These are phyloP conservation scores for Stomatorhinus ivindoensis DNA, from an alignment of 2,113 vertebrate species.

Conservation along the genomic window DNA sequence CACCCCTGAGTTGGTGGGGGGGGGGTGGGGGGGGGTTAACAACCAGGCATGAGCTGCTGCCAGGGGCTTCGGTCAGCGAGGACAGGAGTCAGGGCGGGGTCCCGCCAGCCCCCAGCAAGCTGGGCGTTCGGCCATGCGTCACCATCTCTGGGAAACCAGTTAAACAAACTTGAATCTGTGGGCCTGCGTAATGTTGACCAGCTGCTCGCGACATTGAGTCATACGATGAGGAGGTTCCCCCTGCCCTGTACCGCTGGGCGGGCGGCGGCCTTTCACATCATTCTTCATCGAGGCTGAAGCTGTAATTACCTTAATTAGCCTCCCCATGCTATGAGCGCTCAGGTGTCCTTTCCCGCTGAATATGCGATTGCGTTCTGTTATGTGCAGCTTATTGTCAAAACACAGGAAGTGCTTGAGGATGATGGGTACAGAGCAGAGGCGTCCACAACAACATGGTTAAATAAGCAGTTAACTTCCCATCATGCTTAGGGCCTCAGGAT, in stretches of 20 bases:
- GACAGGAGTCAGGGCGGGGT: not conserved
- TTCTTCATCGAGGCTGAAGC: not conserved
- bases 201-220: not conserved
- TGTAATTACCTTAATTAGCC: constrained; percentile 1
- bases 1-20: not conserved
- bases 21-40: not conserved
- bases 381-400: not conserved
- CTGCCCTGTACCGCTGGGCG: not conserved
- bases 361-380: not conserved
- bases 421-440: not conserved
- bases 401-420: not conserved
- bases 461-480: not conserved
- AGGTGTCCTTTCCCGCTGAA: not conserved
- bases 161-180: not conserved
- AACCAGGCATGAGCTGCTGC: not conserved
- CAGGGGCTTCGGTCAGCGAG: not conserved
- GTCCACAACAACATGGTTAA: not conserved
- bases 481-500: not conserved
- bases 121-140: not conserved
- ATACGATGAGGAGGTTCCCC: not conserved
- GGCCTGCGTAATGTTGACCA: not conserved
- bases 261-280: not conserved
- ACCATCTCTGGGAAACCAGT: not conserved
- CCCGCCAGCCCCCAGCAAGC: not conserved
- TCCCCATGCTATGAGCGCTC: not conserved